A percentile compares a stretch with the other conserved stretches of the same genome.
Conservation (phyloP, 1,140 invertebrate genomes). For the Bombus superbus region DNA sequence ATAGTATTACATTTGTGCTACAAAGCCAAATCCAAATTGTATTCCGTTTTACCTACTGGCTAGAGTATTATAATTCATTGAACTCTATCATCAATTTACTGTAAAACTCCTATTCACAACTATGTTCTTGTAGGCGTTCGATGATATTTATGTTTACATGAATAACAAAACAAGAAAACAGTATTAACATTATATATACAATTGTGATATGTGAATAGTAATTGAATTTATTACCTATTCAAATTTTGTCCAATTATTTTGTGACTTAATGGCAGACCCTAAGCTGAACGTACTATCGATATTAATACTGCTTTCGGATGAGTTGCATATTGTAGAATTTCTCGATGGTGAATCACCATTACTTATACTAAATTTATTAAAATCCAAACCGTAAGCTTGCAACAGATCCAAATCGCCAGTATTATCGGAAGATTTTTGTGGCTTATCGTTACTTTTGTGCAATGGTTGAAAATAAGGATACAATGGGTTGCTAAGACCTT, state of each 20-base stretch:
- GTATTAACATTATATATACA: conserved; percentile 59
- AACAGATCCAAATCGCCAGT: conserved; percentile 82
- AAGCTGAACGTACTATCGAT: conserved; percentile 75
- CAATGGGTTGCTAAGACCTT: conserved; percentile 84
- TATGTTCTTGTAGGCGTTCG: conserved; percentile 1
- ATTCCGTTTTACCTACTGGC: not conserved
- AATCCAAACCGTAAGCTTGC: conserved; percentile 84
- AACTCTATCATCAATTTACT: not conserved
- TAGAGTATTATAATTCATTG: conserved; percentile 15
- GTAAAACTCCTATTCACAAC: not conserved
- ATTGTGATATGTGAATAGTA: conserved; percentile 57
- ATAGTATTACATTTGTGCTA: conserved; percentile 35
- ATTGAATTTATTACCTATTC: conserved; percentile 69
- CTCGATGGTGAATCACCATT: conserved; percentile 70
- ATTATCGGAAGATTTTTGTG: conserved; percentile 69
- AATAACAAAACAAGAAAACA: conserved; percentile 33
- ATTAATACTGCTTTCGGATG: conserved; percentile 72
- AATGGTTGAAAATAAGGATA: conserved; percentile 84
- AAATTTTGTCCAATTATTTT: conserved; percentile 82
- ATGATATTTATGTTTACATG: not conserved
- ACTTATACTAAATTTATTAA: conserved; percentile 79
- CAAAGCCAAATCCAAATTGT: conserved; percentile 1
- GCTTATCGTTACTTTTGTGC: conserved; percentile 68
- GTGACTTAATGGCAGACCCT: conserved; percentile 75
- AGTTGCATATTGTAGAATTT: conserved; percentile 34